These are phyloP conservation scores for Taphrorychus bicolor DNA, from an alignment of 2,888 invertebrate species.

Conservation along the genomic window DNA sequence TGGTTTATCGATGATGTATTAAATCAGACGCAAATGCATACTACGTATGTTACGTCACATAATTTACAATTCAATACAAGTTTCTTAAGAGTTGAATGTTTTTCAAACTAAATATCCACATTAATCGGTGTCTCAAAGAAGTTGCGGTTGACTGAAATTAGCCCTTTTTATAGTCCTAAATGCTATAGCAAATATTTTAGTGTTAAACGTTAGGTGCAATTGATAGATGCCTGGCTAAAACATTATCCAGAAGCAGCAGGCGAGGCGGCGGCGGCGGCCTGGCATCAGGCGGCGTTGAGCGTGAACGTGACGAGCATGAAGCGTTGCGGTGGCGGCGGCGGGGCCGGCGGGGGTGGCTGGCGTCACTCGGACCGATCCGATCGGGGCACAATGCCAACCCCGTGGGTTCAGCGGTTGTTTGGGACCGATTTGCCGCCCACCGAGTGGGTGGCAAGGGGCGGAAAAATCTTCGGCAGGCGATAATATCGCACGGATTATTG, in stretches of 20 bases:
- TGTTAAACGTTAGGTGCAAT: constrained; percentile 13
- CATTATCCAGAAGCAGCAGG: constrained; percentile 36
- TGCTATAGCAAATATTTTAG: neutral
- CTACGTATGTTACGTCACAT: too few species aligned
- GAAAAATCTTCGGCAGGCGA: neutral
- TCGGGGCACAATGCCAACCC: constrained; percentile 33
- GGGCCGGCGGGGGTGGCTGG: constrained; percentile 42
- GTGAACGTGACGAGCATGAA: constrained; percentile 46
- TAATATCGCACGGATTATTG: neutral
- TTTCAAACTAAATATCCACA: too few species aligned
- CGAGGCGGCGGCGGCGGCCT: constrained; percentile 25
- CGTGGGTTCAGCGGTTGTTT: constrained; percentile 4
- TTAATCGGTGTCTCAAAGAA: too few species aligned
- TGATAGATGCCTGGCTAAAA: constrained; percentile 12
- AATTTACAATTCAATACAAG: too few species aligned
- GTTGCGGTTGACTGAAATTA: too few species aligned
- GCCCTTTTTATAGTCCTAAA: neutral
- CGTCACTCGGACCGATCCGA: constrained; percentile 35
- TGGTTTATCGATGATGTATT: too few species aligned
- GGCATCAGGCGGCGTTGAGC: constrained; percentile 41
- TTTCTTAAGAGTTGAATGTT: too few species aligned
- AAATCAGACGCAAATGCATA: too few species aligned
- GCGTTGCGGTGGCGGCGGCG: constrained; percentile 44
- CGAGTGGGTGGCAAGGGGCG: neutral
- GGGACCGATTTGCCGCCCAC: constrained; percentile 10